phyloP scores from a whole-genome alignment of 1,140 invertebrate genomes.

The Latrodectus geometricus region DNA sequence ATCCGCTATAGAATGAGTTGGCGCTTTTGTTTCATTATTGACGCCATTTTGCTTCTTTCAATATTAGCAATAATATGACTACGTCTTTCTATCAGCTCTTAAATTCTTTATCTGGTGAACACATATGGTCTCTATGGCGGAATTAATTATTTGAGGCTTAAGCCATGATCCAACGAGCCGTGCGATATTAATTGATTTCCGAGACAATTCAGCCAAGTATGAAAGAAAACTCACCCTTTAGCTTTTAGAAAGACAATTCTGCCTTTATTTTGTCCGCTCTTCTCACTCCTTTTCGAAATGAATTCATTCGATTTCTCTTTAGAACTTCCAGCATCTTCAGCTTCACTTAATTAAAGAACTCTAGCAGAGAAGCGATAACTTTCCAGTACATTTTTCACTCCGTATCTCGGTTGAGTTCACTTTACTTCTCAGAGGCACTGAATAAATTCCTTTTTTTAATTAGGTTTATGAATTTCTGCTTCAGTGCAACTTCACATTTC shows the following conservation, averaged over 20 bases:
- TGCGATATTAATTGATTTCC: conserved; percentile 56
- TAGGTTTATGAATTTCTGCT: too few species aligned
- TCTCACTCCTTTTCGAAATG: conserved; percentile 9
- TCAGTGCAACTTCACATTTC: too few species aligned
- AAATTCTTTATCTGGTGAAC: conserved; percentile 31
- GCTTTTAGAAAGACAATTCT: not conserved
- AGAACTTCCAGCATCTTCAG: conserved; percentile 6
- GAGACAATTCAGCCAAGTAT: conserved; percentile 33
- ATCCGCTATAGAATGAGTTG: too few species aligned
- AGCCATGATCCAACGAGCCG: conserved; percentile 25
- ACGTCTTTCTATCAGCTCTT: not conserved
- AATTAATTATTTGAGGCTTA: conserved; percentile 56
- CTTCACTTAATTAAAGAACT: conserved; percentile 13
- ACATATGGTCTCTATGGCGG: conserved; percentile 30
- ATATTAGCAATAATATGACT: too few species aligned
- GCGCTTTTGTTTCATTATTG: too few species aligned
- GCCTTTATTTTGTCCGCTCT: not conserved
- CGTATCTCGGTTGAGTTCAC: conserved; percentile 3
- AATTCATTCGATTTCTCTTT: conserved; percentile 20
- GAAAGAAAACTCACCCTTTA: conserved; percentile 14
- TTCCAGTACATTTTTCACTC: not conserved
- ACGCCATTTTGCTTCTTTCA: too few species aligned
- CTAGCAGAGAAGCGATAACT: conserved; percentile 1
- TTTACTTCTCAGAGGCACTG: too few species aligned
- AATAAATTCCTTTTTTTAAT: too few species aligned